Conservation (phyloP, 2,888 invertebrate genomes). For the Polyommatus icarus region DNA sequence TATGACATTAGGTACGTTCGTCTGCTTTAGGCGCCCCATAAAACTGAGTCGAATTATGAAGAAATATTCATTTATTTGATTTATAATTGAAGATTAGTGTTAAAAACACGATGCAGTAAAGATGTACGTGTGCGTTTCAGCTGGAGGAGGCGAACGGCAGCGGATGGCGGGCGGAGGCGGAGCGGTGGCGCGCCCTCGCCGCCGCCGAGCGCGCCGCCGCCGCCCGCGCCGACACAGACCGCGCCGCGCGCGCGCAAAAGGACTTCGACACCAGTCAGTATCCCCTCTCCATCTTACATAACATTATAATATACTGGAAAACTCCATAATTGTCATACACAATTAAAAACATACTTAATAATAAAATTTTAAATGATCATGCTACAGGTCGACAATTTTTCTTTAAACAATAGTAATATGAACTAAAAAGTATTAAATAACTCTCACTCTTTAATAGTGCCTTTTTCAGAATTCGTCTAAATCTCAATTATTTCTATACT, state of each 20-base stretch:
- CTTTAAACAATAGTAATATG: too few relatives aligned
- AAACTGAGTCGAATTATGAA: neutral
- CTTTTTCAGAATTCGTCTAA: too few relatives aligned
- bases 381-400: too few relatives aligned
- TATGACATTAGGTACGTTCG: too few relatives aligned
- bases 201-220: conserved; percentile 71
- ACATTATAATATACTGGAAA: neutral
- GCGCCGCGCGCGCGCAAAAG: conserved; percentile 72
- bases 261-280: conserved; percentile 73
- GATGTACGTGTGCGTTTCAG: conserved; percentile 46
- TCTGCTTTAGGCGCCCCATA: too few relatives aligned
- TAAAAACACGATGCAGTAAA: neutral
- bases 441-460: too few relatives aligned
- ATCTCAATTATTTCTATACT: too few relatives aligned
- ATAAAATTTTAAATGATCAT: too few relatives aligned
- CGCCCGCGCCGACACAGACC: conserved; percentile 70
- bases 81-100: too few relatives aligned
- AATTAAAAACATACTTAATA: too few relatives aligned
- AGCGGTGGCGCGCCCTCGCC: conserved; percentile 74
- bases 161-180: conserved; percentile 70
- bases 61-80: too few relatives aligned
- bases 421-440: too few relatives aligned
- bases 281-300: neutral
- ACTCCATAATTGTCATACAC: neutral
- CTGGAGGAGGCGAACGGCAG: conserved; percentile 74